Conservation (phyloP, 1,140 invertebrate genomes). For the Cryptotermes secundus region DNA sequence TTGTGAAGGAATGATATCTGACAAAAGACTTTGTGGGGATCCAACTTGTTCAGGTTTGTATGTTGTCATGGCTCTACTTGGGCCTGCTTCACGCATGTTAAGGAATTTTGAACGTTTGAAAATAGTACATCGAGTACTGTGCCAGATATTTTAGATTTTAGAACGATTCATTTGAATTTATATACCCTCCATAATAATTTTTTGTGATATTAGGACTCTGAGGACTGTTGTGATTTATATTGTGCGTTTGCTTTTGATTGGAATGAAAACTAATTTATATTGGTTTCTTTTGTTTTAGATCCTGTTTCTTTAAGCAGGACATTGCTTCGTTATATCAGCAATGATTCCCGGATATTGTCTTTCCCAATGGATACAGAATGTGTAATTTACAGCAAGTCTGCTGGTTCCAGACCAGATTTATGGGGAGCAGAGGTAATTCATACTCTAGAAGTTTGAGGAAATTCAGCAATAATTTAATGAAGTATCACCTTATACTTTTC, state of each 20-base stretch:
- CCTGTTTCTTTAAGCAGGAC: constrained; percentile 65
- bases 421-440: constrained; percentile 66
- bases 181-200: no score
- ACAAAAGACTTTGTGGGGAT: constrained; percentile 62
- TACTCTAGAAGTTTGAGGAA: background rate
- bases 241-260: no score
- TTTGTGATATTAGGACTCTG: no score
- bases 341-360: constrained; percentile 59
- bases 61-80: constrained; percentile 38
- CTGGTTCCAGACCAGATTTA: constrained; percentile 61
- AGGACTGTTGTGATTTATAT: no score
- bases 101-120: constrained; percentile 24
- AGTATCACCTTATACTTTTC: no score
- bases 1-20: constrained; percentile 48
- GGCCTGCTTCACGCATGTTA: constrained; percentile 35
- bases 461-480: no score
- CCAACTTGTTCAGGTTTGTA: constrained; percentile 53
- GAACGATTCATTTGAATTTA: background rate
- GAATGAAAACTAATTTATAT: no score
- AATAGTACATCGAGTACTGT: constrained; percentile 35
- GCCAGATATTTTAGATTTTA: constrained; percentile 22
- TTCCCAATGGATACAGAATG: constrained; percentile 63
- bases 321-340: constrained; percentile 56
- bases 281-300: constrained; percentile 53
- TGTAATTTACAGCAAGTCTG: constrained; percentile 68